phyloP scores from a whole-genome alignment of 2,797 vertebrate species.

The Eospalax fontanierii region DNA sequence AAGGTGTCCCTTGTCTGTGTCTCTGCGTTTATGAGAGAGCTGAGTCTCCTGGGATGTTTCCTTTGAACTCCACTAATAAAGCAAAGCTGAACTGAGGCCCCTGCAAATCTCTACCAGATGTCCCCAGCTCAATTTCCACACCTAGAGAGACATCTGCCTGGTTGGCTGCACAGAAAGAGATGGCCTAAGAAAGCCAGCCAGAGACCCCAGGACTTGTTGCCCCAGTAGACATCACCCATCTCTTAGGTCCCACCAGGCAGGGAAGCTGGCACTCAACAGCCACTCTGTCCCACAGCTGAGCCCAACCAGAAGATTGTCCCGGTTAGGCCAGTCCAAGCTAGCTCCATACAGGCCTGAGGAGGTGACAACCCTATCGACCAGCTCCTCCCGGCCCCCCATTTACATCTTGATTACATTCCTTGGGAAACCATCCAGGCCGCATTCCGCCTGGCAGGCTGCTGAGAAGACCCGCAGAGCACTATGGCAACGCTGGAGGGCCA shows the following conservation, averaged over 20 bases:
- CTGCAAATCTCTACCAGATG: conserved; percentile 84
- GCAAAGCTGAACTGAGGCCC: conserved; percentile 68
- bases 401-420: conserved; percentile 86
- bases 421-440: conserved; percentile 83
- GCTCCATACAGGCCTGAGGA: conserved; percentile 75
- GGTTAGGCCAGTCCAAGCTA: conserved; percentile 74
- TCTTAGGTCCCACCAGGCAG: conserved; percentile 24
- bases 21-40: conserved; percentile 46
- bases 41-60: conserved; percentile 35
- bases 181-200: neutral
- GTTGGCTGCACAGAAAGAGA: conserved; percentile 9
- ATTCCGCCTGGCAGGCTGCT: conserved; percentile 82
- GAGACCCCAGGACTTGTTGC: neutral
- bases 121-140: conserved; percentile 74
- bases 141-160: conserved; percentile 10
- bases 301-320: conserved; percentile 83
- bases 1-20: neutral
- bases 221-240: conserved; percentile 29
- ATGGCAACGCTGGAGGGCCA: conserved; percentile 75
- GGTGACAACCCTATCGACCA: conserved; percentile 83
- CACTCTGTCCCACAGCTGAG: conserved; percentile 69
- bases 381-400: conserved; percentile 79
- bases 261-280: conserved; percentile 57
- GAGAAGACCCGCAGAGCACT: conserved; percentile 83
- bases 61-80: conserved; percentile 71